Conservation (phyloP, 2,797 vertebrate genomes). For the Onychomys torridus region DNA sequence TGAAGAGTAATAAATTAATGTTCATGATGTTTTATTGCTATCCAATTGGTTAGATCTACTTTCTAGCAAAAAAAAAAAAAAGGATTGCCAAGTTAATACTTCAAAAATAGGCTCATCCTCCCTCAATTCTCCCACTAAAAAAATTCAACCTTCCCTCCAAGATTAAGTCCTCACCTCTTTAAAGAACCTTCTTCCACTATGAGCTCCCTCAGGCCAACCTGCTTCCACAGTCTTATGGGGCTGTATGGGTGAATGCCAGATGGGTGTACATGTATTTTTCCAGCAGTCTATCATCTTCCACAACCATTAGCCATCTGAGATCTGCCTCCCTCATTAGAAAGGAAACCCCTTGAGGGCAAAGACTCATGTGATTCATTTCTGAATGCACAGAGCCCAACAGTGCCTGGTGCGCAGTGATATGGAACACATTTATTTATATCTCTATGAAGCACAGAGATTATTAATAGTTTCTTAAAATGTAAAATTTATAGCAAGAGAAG, state of each 20-base stretch:
- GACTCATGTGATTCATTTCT: background rate
- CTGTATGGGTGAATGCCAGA: background rate
- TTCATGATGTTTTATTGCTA: slow-evolving; percentile 28
- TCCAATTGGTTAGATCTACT: slow-evolving; percentile 14
- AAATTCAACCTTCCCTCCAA: slow-evolving; percentile 47
- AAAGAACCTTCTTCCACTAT: background rate
- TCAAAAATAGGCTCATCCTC: background rate
- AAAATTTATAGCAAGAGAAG: slow-evolving; percentile 27
- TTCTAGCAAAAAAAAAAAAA: background rate
- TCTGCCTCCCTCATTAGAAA: background rate
- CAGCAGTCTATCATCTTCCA: background rate
- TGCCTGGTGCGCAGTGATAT: background rate
- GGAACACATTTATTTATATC: background rate
- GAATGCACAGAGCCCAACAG: background rate
- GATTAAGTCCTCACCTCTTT: background rate
- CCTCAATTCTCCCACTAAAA: background rate
- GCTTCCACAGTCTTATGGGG: background rate
- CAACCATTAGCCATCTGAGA: background rate
- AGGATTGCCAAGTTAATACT: slow-evolving; percentile 21
- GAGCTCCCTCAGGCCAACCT: background rate
- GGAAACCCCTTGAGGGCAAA: background rate
- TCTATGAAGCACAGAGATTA: background rate
- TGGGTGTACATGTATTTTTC: background rate
- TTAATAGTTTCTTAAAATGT: slow-evolving; percentile 27
- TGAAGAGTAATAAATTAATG: background rate